These are phyloP conservation scores for Sesia bembeciformis DNA, from an alignment of 2,888 invertebrate genomes.

Conservation along the genomic window DNA sequence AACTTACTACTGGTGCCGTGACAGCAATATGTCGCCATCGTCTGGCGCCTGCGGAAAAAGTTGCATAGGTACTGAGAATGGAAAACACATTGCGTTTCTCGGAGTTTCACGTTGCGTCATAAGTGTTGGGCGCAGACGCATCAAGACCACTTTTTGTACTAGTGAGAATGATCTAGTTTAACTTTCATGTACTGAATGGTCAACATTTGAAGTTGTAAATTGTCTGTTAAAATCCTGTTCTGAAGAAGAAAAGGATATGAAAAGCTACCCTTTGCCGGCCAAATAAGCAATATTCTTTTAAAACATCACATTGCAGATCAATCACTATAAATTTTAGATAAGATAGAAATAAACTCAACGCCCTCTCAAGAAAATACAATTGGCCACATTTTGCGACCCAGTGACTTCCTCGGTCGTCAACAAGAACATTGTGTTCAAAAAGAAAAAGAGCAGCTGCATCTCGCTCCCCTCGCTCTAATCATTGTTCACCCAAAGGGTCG, in stretches of 20 bases:
- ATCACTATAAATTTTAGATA: no score
- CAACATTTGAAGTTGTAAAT: conserved; percentile 4
- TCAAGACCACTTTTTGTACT: conserved; percentile 34
- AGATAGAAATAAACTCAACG: no score
- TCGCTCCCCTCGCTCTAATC: conserved; percentile 57
- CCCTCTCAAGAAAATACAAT: conserved; percentile 2
- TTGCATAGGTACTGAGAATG: conserved; percentile 26
- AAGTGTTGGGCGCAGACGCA: conserved; percentile 24
- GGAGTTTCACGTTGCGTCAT: conserved; percentile 48
- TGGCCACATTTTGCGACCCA: conserved; percentile 37
- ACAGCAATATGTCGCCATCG: conserved; percentile 24
- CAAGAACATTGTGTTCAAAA: conserved; percentile 36
- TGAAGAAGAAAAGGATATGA: no score
- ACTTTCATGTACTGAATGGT: conserved; percentile 22
- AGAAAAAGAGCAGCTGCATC: conserved; percentile 69
- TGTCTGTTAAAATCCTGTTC: not conserved
- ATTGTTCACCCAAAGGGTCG: conserved; percentile 67
- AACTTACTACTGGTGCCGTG: conserved; percentile 27
- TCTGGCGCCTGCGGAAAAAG: conserved; percentile 55
- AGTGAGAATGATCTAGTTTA: conserved; percentile 27
- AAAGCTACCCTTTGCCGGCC: no score
- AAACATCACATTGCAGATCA: no score
- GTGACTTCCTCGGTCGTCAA: conserved; percentile 31
- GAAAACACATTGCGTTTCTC: conserved; percentile 41
- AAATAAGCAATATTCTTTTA: no score